These are phyloP conservation scores for Muscidifurax raptorellus DNA, from an alignment of 1,140 invertebrate species.

Conservation along the genomic window DNA sequence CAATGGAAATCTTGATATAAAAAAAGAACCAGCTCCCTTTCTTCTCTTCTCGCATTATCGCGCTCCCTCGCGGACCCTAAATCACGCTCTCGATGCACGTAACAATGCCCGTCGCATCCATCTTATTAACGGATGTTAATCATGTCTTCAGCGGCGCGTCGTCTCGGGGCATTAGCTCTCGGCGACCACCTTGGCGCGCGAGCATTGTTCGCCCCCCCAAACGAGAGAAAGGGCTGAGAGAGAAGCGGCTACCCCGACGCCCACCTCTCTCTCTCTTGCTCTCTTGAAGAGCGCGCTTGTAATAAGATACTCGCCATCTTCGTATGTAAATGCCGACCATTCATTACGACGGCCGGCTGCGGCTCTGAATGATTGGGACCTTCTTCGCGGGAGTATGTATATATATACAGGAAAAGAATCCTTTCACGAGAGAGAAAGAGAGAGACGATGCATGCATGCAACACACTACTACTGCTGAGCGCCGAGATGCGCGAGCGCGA, in stretches of 20 bases:
- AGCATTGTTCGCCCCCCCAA: slow-evolving; percentile 66
- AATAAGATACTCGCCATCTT: slow-evolving; percentile 76
- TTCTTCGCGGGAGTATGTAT: slow-evolving; percentile 64
- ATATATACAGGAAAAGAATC: slow-evolving; percentile 55
- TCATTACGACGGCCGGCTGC: slow-evolving; percentile 68
- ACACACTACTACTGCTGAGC: slow-evolving; percentile 63
- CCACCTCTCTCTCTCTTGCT: slow-evolving; percentile 56
- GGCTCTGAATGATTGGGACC: slow-evolving; percentile 72
- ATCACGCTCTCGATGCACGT: slow-evolving; percentile 64
- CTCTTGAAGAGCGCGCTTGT: slow-evolving; percentile 28
- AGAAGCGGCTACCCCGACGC: slow-evolving; percentile 56
- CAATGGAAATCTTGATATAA: no score
- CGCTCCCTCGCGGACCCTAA: slow-evolving; percentile 58
- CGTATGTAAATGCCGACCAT: slow-evolving; percentile 75
- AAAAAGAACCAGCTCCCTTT: no score
- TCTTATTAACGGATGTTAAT: slow-evolving; percentile 77
- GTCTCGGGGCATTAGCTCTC: slow-evolving; percentile 67
- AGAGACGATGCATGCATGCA: slow-evolving; percentile 47
- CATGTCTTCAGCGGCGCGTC: slow-evolving; percentile 74
- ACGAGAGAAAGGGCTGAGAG: not conserved
- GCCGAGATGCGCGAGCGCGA: not conserved
- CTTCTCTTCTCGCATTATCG: not conserved
- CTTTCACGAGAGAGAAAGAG: slow-evolving; percentile 65
- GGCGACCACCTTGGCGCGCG: slow-evolving; percentile 71
- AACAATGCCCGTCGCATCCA: slow-evolving; percentile 74